Percentiles rank a stretch among this genome's conserved stretches.
Conservation (phyloP, 2,888 invertebrate species). For the Ectropis crepuscularia region DNA sequence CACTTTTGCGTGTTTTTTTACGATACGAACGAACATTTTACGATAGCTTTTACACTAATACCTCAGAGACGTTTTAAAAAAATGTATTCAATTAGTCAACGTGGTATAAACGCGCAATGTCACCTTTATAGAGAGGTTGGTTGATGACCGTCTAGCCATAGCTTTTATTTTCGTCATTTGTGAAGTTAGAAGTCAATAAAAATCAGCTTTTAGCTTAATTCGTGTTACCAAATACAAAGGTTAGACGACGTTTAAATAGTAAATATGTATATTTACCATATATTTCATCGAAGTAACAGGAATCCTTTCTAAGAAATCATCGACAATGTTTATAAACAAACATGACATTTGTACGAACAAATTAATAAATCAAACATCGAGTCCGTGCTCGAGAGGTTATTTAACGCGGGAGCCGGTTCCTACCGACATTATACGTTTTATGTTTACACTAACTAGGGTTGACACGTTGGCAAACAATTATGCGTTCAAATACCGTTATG, state of each 20-base stretch:
- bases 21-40: no score
- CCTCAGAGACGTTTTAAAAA: neutral
- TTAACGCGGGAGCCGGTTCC: conserved; percentile 41
- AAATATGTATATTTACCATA: no score
- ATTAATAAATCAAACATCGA: conserved; percentile 43
- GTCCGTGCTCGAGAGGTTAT: conserved; percentile 44
- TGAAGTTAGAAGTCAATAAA: no score
- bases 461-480: neutral
- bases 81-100: no score
- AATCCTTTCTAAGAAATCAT: conserved; percentile 33
- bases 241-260: no score
- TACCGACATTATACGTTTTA: conserved; percentile 35
- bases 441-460: conserved; percentile 29
- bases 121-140: no score
- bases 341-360: conserved; percentile 39
- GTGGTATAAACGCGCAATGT: no score
- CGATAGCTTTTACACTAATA: neutral
- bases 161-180: no score
- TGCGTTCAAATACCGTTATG: no score
- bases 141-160: no score
- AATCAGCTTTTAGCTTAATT: no score
- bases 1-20: neutral
- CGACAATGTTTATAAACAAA: conserved; percentile 34
- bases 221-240: no score
- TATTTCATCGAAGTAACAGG: conserved; percentile 11